Percentiles rank a stretch among this genome's conserved stretches.
Evolutionary conservation across 2,888 invertebrate species (phyloP).

Genomic region (Stictocephala bisonia): DNA sequence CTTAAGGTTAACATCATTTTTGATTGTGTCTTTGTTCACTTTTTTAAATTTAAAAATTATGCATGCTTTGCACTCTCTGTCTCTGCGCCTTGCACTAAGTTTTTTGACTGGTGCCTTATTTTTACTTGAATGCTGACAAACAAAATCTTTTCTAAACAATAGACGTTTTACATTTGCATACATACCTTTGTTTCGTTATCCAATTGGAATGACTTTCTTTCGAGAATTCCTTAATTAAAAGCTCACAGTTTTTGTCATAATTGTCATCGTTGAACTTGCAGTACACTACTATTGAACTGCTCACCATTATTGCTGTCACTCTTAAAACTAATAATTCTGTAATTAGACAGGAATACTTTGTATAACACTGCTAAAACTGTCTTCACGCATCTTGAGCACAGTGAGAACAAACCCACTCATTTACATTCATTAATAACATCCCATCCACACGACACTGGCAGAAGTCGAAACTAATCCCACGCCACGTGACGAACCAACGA

Average conservation of each 20-base stretch:
- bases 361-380: slow-evolving; percentile 24
- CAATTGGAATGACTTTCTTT: slow-evolving; percentile 19
- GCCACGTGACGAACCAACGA: no score
- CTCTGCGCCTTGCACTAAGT: slow-evolving; percentile 27
- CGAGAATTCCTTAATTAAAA: slow-evolving; percentile 28
- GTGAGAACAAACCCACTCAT: not conserved
- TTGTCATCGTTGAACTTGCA: slow-evolving; percentile 33
- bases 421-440: no score
- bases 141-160: slow-evolving; percentile 31
- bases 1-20: slow-evolving; percentile 27
- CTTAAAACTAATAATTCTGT: slow-evolving; percentile 24
- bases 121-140: slow-evolving; percentile 26
- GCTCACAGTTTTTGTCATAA: slow-evolving; percentile 19
- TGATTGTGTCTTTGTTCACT: slow-evolving; percentile 25
- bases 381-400: slow-evolving; percentile 15
- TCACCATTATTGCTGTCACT: slow-evolving; percentile 18
- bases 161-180: slow-evolving; percentile 21
- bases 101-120: slow-evolving; percentile 25
- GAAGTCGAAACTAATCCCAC: no score
- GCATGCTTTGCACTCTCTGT: slow-evolving; percentile 26
- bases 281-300: slow-evolving; percentile 26
- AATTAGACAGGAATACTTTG: slow-evolving; percentile 21
- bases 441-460: no score
- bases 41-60: slow-evolving; percentile 37
- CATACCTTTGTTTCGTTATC: slow-evolving; percentile 23